Evolutionary conservation across 2,888 invertebrate species (phyloP).

Genomic region (Achlya flavicornis): DNA sequence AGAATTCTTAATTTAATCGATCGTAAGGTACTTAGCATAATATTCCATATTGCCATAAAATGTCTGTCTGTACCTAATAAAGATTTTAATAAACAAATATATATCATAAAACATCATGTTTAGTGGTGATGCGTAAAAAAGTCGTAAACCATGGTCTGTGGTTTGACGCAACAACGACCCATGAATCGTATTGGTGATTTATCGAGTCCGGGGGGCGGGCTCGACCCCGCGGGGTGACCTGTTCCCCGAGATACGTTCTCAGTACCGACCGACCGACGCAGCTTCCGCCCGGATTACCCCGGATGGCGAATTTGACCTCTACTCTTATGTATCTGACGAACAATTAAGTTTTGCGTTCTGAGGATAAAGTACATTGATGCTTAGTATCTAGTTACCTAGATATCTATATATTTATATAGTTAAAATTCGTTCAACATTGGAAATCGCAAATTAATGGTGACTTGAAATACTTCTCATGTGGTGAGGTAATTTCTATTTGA

Average conservation of each 20-base stretch:
- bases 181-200: conserved; percentile 71
- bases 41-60: neutral
- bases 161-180: conserved; percentile 52
- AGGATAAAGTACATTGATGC: neutral
- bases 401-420: no score
- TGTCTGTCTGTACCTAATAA: neutral
- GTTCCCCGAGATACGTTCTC: neutral
- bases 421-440: neutral
- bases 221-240: conserved; percentile 18
- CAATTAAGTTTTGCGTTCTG: neutral
- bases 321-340: conserved; percentile 16
- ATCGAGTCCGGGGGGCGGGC: conserved; percentile 28
- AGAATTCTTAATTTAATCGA: neutral
- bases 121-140: conserved; percentile 35
- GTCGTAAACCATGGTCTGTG: conserved; percentile 34
- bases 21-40: neutral
- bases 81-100: conserved; percentile 21
- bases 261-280: conserved; percentile 34
- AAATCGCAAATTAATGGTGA: no score
- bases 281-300: conserved; percentile 23
- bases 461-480: no score
- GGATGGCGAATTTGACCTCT: conserved; percentile 16
- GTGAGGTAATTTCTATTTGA: no score
- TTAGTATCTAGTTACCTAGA: no score
- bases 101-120: conserved; percentile 26